phyloP scores from a whole-genome alignment of 2,888 invertebrate genomes.

The Drosophila trichaetosa region DNA sequence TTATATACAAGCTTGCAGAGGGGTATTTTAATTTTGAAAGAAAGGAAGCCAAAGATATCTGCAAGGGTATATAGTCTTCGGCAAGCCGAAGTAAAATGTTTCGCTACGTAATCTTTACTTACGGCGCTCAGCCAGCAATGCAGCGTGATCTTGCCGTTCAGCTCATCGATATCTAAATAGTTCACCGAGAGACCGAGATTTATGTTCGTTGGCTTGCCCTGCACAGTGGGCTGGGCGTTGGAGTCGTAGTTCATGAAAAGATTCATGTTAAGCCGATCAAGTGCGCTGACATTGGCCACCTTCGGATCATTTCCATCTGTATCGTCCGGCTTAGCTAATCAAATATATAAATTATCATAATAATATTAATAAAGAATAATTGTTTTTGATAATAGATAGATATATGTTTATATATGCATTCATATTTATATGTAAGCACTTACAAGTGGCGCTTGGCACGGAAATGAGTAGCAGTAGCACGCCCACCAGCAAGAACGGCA shows the following conservation, averaged over 20 bases:
- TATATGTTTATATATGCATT: not conserved
- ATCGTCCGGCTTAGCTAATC: constrained; percentile 21
- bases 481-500: constrained; percentile 40
- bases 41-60: not conserved
- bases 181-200: constrained; percentile 86
- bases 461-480: constrained; percentile 48
- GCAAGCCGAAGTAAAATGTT: not conserved
- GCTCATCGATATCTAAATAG: constrained; percentile 89
- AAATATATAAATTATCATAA: not conserved
- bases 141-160: constrained; percentile 87
- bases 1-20: not conserved
- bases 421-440: constrained; percentile 31
- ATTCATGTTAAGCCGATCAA: constrained; percentile 79
- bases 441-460: constrained; percentile 73
- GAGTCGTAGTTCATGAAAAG: constrained; percentile 86
- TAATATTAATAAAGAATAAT: constrained; percentile 3
- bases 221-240: constrained; percentile 79
- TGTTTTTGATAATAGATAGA: not conserved
- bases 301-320: constrained; percentile 8
- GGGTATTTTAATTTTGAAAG: not conserved
- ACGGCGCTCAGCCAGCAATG: constrained; percentile 89
- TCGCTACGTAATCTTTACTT: constrained; percentile 48
- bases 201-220: constrained; percentile 73
- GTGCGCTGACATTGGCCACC: constrained; percentile 59
- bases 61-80: not conserved